These are phyloP conservation scores for Latrodectus geometricus DNA, from an alignment of 1,140 invertebrate genomes.

Conservation along the genomic window DNA sequence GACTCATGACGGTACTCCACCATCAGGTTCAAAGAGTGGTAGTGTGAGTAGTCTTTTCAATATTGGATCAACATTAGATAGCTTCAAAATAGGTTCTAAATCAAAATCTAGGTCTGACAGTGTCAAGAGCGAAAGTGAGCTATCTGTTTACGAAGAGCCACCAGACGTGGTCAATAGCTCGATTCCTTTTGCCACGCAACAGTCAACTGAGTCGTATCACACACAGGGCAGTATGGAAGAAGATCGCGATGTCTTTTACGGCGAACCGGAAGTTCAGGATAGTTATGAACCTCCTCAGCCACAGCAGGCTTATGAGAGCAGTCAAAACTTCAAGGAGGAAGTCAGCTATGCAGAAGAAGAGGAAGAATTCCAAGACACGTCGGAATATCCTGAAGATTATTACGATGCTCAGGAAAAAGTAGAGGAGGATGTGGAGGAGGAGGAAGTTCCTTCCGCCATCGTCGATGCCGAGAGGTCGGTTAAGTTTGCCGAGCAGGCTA, in stretches of 20 bases:
- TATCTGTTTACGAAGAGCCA: conserved; percentile 41
- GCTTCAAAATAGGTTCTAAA: conserved; percentile 36
- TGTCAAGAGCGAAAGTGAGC: conserved; percentile 58
- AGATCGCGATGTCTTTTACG: conserved; percentile 33
- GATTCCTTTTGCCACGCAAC: background rate
- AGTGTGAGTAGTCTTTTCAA: conserved; percentile 56
- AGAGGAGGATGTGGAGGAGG: background rate
- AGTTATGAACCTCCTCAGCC: background rate
- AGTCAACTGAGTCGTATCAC: background rate
- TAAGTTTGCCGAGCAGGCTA: conserved; percentile 18
- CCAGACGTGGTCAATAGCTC: conserved; percentile 6
- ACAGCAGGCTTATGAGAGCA: background rate
- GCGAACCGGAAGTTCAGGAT: background rate
- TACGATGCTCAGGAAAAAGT: conserved; percentile 5
- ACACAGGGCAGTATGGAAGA: conserved; percentile 10
- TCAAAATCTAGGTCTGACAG: conserved; percentile 53
- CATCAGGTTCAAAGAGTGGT: conserved; percentile 27
- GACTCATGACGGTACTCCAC: background rate
- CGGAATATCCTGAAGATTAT: conserved; percentile 42
- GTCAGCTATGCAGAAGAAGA: background rate
- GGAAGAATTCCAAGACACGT: conserved; percentile 34
- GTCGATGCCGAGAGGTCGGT: conserved; percentile 8
- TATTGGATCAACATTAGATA: conserved; percentile 50
- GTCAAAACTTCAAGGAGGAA: background rate
- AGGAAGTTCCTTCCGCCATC: background rate